Evolutionary conservation across 2,113 vertebrate species (phyloP).

Genomic region (Micronycteris hirsuta): DNA sequence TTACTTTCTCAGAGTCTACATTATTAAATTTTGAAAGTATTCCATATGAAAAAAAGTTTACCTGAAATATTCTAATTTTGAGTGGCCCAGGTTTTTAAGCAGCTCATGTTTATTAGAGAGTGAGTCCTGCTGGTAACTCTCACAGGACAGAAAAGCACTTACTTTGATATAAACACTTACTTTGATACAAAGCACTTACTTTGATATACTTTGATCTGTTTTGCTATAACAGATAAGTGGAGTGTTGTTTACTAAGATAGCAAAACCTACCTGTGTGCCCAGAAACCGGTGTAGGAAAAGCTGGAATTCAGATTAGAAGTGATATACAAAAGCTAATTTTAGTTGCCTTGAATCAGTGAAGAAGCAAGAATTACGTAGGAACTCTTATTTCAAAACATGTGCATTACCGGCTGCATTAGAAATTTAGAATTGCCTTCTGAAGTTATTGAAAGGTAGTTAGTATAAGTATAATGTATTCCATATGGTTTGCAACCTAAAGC

Average conservation of each 20-base stretch:
- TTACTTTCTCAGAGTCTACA: not conserved
- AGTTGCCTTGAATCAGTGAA: not conserved
- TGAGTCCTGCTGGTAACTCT: not conserved
- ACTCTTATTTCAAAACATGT: conserved; percentile 32
- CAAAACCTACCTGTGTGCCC: not conserved
- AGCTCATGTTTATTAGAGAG: not conserved
- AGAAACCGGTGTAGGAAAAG: not conserved
- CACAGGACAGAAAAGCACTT: not conserved
- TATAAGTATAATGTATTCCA: conserved; percentile 45
- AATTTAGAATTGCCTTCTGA: conserved; percentile 47
- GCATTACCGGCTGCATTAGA: conserved; percentile 26
- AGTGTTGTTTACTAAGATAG: not conserved
- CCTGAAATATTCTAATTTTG: not conserved
- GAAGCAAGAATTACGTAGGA: conserved; percentile 24
- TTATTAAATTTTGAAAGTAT: conserved; percentile 2
- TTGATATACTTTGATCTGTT: not conserved
- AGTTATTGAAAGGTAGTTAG: conserved; percentile 49
- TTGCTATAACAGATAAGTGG: not conserved
- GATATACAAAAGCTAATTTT: conserved; percentile 27
- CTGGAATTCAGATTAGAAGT: not conserved
- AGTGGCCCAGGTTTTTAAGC: not conserved
- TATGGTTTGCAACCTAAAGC: conserved; percentile 55
- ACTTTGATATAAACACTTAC: not conserved
- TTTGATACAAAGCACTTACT: not conserved
- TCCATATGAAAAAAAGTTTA: not conserved